Base-by-base conservation (phyloP, 1,140 invertebrate species). In the Drosophila asahinai region DNA sequence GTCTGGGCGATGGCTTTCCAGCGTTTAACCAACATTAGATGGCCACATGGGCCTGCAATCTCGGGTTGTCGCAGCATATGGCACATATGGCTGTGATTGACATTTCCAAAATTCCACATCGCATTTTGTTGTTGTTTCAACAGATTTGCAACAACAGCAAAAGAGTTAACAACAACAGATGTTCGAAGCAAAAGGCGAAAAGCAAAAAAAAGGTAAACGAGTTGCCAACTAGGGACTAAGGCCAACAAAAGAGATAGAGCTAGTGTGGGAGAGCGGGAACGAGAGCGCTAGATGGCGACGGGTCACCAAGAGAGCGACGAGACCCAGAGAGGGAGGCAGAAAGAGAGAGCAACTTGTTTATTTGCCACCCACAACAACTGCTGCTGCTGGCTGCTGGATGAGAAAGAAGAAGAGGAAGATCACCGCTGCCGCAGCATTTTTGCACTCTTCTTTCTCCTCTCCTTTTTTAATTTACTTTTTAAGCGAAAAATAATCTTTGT, bases 161-260 rank as follows among this genome's bases (percentile, higher is more conserved):
- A 89, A 71, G 49, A 67, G 63, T 67, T 75, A 87, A 83, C 60
- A 79, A 66, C 80, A 87, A 87, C 84, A 89, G 83, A 86, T 86
- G 83, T 80, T 83, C 66, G 52, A 36, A 73, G 81, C 61, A 67
- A 71, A 60, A 76, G 71, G 66, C 83, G 51, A 62, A 81, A 59
- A 55, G 63, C 52, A 40, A 68, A 43, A 42, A 77, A 79, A 89
- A 87, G 84, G 84, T 89, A 87, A 87, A 87, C 84, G 84, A 90
- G 84, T 87, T 87, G 84, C 81, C 64, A 87, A 89, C 77, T 78
- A 57, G 66, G 76, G 74, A 58, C 70, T 72, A 73, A 73, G 70
- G 70, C 70, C 70, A 73, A 36, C 30, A 54, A 64, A 42, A 64
- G 57, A 74, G 71, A 19, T 45, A 17, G 52, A 9, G 43, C 27